Conservation (phyloP, 2,113 vertebrate genomes). For the Vireo altiloquus region DNA sequence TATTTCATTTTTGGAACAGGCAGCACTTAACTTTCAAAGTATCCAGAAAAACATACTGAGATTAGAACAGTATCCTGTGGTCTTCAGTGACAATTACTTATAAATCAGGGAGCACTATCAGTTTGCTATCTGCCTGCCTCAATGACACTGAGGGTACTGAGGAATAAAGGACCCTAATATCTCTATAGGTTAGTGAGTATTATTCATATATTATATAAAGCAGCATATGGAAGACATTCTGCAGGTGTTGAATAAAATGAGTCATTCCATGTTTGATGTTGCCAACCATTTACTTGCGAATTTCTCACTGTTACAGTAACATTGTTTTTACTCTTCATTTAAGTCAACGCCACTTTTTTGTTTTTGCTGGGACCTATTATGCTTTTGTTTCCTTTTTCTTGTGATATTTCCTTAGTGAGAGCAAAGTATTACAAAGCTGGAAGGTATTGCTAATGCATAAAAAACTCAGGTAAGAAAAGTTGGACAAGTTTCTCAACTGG, state of each 20-base stretch:
- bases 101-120: not conserved
- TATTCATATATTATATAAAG: not conserved
- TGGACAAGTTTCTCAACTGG: not conserved
- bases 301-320: not conserved
- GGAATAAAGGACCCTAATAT: not conserved
- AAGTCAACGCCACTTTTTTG: not conserved
- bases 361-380: not conserved
- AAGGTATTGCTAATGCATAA: not conserved
- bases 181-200: not conserved
- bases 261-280: not conserved
- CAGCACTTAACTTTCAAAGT: not conserved
- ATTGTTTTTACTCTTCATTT: not conserved
- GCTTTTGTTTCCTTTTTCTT: not conserved
- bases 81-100: not conserved
- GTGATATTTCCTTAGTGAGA: not conserved
- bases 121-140: not conserved
- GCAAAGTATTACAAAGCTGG: not conserved
- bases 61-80: not conserved
- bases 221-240: not conserved
- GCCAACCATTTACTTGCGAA: not conserved
- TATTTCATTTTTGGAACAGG: not conserved
- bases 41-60: not conserved
- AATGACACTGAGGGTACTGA: not conserved
- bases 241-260: not conserved
- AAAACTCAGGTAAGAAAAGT: not conserved